Evolutionary conservation across 2,888 invertebrate species (phyloP), one percentile per base, ranked within the genome.

Genomic region (Catocala fraxini): DNA sequence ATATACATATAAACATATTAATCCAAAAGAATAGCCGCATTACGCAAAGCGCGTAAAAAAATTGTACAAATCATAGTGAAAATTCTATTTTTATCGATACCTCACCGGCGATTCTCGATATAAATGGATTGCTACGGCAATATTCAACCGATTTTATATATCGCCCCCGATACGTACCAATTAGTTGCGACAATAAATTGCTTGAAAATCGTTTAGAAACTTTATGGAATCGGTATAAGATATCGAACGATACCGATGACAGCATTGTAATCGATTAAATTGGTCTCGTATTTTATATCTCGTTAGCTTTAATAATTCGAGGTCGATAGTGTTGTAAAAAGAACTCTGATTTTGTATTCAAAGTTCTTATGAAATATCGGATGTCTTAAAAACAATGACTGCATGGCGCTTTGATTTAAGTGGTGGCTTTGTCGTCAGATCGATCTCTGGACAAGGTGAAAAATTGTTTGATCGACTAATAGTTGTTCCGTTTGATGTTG

Each of bases 61-160:
- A 56, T 42, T 54, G 41, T 51, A 46, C 41, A 45, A 33, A 58
- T 53, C 25, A 25, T 53, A 35, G 41, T 52, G 34, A 47, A 42
- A 51, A 56, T 55, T 60, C 68, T 61, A 59, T 64, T 53, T 61
- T 56, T 65, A 62, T 57, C 51, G 58, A 63, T 42, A 54, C 49
- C 59, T 67, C 53, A 57, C 45, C 51, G 9, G 35, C 51, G n/a
- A 46, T 51, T 60, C 39, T 63, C 57, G 43, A 65, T 55, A 53
- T 52, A 68, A 75, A 72, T 57, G 13, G 11, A 60, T 59, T 62
- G 59, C 60, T 42, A 53, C 25, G 61, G 64, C 55, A 72, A 75
- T 71, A 72, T 73, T 65, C 60, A 52, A 56, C 39, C 35, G 43
- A 68, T 65, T 70, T 68, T 70, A 74, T 71, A 70, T 65, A 74